These are phyloP conservation scores for Drosophila ohnishii DNA, from an alignment of 1,140 invertebrate genomes.

Conservation along the genomic window DNA sequence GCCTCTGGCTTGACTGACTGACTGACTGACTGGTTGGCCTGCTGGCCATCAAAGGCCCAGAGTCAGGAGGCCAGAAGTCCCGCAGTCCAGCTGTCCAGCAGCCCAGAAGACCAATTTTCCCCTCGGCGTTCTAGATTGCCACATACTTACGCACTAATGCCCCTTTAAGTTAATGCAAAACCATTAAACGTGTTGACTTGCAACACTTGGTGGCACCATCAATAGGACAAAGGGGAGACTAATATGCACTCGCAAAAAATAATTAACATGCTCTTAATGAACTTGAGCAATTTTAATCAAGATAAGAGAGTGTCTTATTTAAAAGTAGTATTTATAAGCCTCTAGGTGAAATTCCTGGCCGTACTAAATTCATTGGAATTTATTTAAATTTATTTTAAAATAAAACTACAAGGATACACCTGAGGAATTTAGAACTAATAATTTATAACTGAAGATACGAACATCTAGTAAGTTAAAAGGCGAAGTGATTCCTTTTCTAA, in stretches of 20 bases:
- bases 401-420: background rate
- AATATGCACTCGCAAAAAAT: slow-evolving; percentile 15
- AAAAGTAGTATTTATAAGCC: background rate
- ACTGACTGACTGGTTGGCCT: slow-evolving; percentile 35
- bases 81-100: slow-evolving; percentile 4
- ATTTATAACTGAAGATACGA: no score
- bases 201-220: slow-evolving; percentile 62
- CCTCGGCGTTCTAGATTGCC: slow-evolving; percentile 60
- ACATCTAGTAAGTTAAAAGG: no score
- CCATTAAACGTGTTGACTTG: slow-evolving; percentile 78
- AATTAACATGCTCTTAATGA: slow-evolving; percentile 12
- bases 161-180: slow-evolving; percentile 70
- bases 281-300: slow-evolving; percentile 22
- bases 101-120: slow-evolving; percentile 20
- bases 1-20: slow-evolving; percentile 5
- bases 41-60: slow-evolving; percentile 24
- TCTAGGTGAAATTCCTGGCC: no score
- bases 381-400: background rate
- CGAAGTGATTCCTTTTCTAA: no score
- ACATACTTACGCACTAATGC: slow-evolving; percentile 77
- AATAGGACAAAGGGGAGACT: slow-evolving; percentile 1
- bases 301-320: background rate
- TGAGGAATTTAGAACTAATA: no score
- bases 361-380: background rate
- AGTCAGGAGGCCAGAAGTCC: slow-evolving; percentile 14